Evolutionary conservation across 2,888 invertebrate genomes (phyloP).

Genomic region (Rhodophaea formosa): DNA sequence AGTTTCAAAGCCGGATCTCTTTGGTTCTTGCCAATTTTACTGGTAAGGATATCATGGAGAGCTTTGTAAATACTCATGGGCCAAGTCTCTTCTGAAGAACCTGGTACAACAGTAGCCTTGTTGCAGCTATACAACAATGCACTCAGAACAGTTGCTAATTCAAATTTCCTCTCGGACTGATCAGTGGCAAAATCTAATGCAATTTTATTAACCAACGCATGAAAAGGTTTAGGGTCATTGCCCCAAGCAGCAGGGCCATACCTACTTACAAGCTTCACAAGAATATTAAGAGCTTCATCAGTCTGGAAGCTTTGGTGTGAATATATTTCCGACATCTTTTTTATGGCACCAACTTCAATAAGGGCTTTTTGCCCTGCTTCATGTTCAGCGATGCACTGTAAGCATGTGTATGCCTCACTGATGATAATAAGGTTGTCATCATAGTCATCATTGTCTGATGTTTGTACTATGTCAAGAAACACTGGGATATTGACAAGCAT

Average conservation of each 20-base stretch:
- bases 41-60: slow-evolving; percentile 90
- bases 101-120: slow-evolving; percentile 83
- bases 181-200: slow-evolving; percentile 94
- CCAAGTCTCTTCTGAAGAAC: slow-evolving; percentile 88
- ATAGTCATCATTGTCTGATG: slow-evolving; percentile 90
- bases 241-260: slow-evolving; percentile 90
- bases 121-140: slow-evolving; percentile 88
- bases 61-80: slow-evolving; percentile 90
- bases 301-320: slow-evolving; percentile 93
- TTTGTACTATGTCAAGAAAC: slow-evolving; percentile 90
- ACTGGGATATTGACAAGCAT: slow-evolving; percentile 92
- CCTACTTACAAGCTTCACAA: slow-evolving; percentile 86
- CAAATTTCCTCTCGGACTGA: slow-evolving; percentile 93
- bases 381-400: slow-evolving; percentile 89
- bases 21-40: slow-evolving; percentile 93
- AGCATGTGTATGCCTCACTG: slow-evolving; percentile 91
- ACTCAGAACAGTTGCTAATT: slow-evolving; percentile 89
- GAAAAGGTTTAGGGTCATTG: slow-evolving; percentile 88
- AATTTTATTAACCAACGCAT: slow-evolving; percentile 90
- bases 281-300: slow-evolving; percentile 91
- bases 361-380: slow-evolving; percentile 90
- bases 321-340: slow-evolving; percentile 92
- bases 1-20: slow-evolving; percentile 93
- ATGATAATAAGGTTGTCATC: slow-evolving; percentile 93
- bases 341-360: slow-evolving; percentile 88